Conservation (phyloP, 2,888 invertebrate genomes). For the Brachylomia viminalis region DNA sequence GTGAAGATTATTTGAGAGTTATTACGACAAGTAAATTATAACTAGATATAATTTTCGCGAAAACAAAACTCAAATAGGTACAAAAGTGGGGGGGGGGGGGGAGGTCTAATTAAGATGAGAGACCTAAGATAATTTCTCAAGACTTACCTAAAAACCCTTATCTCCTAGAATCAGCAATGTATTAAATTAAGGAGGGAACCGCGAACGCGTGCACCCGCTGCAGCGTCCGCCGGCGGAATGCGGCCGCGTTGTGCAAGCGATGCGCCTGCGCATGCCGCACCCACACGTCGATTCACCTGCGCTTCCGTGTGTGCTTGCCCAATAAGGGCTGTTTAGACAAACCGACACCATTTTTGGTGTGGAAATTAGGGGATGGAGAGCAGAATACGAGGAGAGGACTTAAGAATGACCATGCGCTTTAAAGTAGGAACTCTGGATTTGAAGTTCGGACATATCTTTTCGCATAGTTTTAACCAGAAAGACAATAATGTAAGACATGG, state of each 20-base stretch:
- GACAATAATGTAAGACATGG: too few relatives aligned
- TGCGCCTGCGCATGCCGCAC: constrained; percentile 77
- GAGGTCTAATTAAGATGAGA: background rate
- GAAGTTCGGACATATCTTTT: background rate
- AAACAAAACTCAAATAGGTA: too few relatives aligned
- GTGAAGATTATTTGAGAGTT: background rate
- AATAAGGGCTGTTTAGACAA: constrained; percentile 65
- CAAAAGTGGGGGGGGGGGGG: too few relatives aligned
- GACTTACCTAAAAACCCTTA: background rate
- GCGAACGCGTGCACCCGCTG: constrained; percentile 69
- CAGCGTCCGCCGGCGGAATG: constrained; percentile 78
- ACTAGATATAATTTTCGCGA: background rate
- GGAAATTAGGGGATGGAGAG: constrained; percentile 21
- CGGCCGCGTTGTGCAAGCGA: constrained; percentile 82
- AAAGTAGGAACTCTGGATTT: background rate
- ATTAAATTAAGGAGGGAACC: constrained; percentile 24
- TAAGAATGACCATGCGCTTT: background rate
- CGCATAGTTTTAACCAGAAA: background rate
- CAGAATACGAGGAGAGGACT: background rate
- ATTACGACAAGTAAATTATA: background rate
- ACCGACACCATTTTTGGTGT: constrained; percentile 43
- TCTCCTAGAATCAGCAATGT: constrained; percentile 28
- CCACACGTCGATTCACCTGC: constrained; percentile 79
- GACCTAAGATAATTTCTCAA: background rate
- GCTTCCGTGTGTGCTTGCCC: constrained; percentile 76